Conservation (phyloP, 1,140 invertebrate genomes). For the Aricia agestis region DNA sequence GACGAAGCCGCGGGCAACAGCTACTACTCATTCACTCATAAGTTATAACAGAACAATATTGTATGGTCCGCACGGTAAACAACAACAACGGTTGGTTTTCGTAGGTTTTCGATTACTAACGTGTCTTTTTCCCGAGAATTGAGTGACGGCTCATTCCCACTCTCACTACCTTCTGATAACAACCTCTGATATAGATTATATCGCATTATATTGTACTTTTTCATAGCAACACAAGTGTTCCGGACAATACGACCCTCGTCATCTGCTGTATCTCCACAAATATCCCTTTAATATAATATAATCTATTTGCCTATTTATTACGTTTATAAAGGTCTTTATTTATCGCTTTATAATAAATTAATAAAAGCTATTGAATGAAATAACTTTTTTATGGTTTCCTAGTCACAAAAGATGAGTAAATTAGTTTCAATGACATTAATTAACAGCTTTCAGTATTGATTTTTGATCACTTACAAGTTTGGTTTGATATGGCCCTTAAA, state of each 20-base stretch:
- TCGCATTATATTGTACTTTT: conserved; percentile 19
- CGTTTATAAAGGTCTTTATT: no score
- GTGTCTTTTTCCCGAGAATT: neutral
- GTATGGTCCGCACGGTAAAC: no score
- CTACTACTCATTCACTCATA: no score
- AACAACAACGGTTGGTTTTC: no score
- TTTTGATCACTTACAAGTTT: neutral
- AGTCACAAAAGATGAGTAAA: neutral
- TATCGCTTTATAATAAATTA: no score
- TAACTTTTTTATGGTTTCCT: neutral
- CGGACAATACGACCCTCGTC: conserved; percentile 39
- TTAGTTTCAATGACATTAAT: neutral
- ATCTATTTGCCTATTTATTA: no score
- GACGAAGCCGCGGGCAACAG: no score
- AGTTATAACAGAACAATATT: no score
- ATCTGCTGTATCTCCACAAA: conserved; percentile 5
- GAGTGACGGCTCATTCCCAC: neutral
- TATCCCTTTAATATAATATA: neutral
- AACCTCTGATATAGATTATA: conserved; percentile 15
- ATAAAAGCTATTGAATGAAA: neutral
- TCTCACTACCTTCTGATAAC: neutral
- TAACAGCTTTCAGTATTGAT: neutral
- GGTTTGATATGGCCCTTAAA: neutral
- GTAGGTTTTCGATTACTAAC: neutral
- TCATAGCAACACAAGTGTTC: conserved; percentile 36